Conservation (phyloP, 1,140 invertebrate genomes). For the Drosophila truncata region DNA sequence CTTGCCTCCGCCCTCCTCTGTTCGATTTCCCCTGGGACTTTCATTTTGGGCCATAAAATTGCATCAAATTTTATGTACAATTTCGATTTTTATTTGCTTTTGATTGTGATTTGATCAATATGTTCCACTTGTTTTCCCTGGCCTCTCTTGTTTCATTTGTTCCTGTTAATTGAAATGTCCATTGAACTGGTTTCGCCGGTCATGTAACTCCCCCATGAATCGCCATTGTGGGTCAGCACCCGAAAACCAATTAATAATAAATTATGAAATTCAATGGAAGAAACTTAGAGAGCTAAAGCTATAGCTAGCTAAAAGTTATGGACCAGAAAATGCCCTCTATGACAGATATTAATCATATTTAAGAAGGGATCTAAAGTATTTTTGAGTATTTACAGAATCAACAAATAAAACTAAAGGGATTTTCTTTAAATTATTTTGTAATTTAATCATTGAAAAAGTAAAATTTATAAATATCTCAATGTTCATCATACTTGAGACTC, state of each 20-base stretch:
- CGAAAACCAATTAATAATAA: conserved; percentile 76
- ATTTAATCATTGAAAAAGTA: no score
- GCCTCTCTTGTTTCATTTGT: conserved; percentile 39
- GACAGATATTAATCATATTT: neutral
- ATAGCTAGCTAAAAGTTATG: conserved; percentile 12
- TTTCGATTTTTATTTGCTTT: conserved; percentile 81
- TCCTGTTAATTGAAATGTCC: conserved; percentile 75
- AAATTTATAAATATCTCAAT: no score
- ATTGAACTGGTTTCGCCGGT: conserved; percentile 43
- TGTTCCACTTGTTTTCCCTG: conserved; percentile 48
- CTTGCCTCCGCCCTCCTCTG: neutral
- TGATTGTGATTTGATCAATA: conserved; percentile 81
- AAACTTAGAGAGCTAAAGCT: conserved; percentile 23
- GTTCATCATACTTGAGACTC: neutral
- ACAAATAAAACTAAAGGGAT: neutral
- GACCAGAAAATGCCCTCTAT: conserved; percentile 9
- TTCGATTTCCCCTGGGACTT: conserved; percentile 32
- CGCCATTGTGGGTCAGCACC: conserved; percentile 14
- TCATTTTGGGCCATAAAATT: conserved; percentile 68
- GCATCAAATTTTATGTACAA: conserved; percentile 79
- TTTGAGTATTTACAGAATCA: no score
- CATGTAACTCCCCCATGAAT: conserved; percentile 64
- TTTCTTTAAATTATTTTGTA: neutral
- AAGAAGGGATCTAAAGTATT: neutral
- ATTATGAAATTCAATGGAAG: conserved; percentile 77